Base-by-base conservation (phyloP, 2,113 vertebrate species). In the Procavia capensis region DNA sequence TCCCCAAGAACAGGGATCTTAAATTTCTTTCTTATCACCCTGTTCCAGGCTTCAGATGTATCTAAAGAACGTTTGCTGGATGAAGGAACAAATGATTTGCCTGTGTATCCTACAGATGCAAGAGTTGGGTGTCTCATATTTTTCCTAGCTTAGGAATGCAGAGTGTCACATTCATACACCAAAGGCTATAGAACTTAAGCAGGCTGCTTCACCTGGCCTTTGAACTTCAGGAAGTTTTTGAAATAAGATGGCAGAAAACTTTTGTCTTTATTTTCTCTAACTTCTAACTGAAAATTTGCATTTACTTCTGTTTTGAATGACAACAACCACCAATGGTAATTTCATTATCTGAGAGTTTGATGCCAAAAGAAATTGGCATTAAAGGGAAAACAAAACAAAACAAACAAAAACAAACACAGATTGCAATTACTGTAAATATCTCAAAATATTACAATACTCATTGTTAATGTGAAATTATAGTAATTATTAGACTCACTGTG, bases 381-480 rank as follows among this genome's bases (percentile, higher is more conserved):
- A 59, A 89, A 74, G 41, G n/a, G n/a, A n/a, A n/a, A n/a, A n/a
- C n/a, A n/a, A n/a, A n/a, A n/a, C n/a, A n/a, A n/a, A n/a, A n/a
- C n/a, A n/a, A n/a, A n/a, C n/a, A 22, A 90, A 88, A 90, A 87
- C 43, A 25, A 31, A 29, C 16, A 2, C 16, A 57, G n/a, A n/a
- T 80, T 75, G 61, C 1, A 24, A 0, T 39, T 86, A 47, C 80
- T 74, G 2, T 5, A 75, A n/a, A 34, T 66, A 91, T 68, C 45
- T 83, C 39, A 90, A 66, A 90, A 75, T 61, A 31, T 29, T 17
- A 11, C 25, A 29, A 0, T 82, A 3, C 24, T 82, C 20, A 86
- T 72, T 43, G 31, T 13, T 88, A 93, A 85, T 66, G 86, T 88
- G 43, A 85, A 94, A 91, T 81, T 64, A 64, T 57, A 43, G n/a